These are phyloP conservation scores for Drosophila nebulosa DNA, from an alignment of 1,140 invertebrate genomes.

Conservation along the genomic window DNA sequence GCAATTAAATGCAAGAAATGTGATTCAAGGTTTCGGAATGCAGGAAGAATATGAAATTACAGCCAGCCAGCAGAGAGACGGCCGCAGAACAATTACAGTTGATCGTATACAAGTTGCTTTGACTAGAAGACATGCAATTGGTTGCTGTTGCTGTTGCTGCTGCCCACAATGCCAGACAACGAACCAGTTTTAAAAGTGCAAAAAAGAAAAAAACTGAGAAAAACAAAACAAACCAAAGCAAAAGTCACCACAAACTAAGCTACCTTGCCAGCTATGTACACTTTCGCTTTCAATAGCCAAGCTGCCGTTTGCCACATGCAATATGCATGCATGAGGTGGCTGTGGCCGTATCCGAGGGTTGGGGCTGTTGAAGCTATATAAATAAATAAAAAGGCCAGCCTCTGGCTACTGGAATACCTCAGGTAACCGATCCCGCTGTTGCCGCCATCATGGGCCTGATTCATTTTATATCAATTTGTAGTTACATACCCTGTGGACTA, in stretches of 20 bases:
- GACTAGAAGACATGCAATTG: slow-evolving; percentile 55
- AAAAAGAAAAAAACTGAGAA: slow-evolving; percentile 16
- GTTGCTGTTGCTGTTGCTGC: not conserved
- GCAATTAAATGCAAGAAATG: slow-evolving; percentile 78
- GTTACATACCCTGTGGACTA: not conserved
- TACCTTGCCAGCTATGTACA: slow-evolving; percentile 72
- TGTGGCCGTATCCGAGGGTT: not conserved
- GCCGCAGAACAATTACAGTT: slow-evolving; percentile 69
- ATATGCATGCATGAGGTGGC: slow-evolving; percentile 3
- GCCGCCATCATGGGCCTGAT: too few species aligned
- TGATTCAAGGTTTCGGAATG: slow-evolving; percentile 81
- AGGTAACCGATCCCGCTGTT: slow-evolving; percentile 6
- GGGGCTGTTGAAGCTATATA: not conserved
- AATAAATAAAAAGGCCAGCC: slow-evolving; percentile 37
- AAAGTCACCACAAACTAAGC: slow-evolving; percentile 61
- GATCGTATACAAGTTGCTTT: slow-evolving; percentile 10
- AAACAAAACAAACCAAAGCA: slow-evolving; percentile 22
- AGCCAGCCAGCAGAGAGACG: slow-evolving; percentile 11
- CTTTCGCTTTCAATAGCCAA: slow-evolving; percentile 74
- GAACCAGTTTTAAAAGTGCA: slow-evolving; percentile 75
- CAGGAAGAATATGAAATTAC: slow-evolving; percentile 81
- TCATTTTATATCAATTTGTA: not conserved
- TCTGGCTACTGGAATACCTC: slow-evolving; percentile 17
- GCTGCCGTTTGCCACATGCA: slow-evolving; percentile 5
- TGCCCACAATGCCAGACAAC: slow-evolving; percentile 66